Base-by-base conservation (phyloP, 2,113 vertebrate genomes). In the Gymnocephalus cernua region DNA sequence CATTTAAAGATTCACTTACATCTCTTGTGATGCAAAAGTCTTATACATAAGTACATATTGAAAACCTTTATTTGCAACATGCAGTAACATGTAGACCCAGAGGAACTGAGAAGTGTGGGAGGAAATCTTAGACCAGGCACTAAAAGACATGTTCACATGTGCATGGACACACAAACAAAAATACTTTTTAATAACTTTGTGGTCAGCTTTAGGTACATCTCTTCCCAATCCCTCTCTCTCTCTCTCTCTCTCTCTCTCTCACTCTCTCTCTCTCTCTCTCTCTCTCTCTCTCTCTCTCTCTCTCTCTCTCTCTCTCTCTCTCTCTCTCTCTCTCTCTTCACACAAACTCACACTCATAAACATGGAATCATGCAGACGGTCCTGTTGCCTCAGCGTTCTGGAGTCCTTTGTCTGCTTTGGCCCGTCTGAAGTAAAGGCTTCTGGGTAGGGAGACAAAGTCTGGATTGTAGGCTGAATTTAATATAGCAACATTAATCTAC, bases 401-500 rank as follows among this genome's bases (percentile, higher is more conserved):
- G 25, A 74, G 69, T 77, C 82, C 86, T 92, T 91, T 88, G 86
- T 91, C 85, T 90, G 84, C 80, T 73, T 61, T 63, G 74, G 74
- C 76, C 76, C 59, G 15, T 89, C n/a, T 89, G 63, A 86, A 72
- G 71, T 74, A 79, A 88, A 84, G 81, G 86, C 69, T 88, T 82
- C 59, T 90, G 74, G 50, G 51, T 83, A 85, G 81, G 68, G 63
- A 85, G 77, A 84, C 78, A 76, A 65, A 79, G 85, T 83, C 83
- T 84, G 86, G 88, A 90, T 92, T 92, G 91, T 89, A 88, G 89
- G 86, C 88, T 90, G 83, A 89, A 92, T 93, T 93, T 91, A 91
- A 92, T 94, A 93, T 88, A 74, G 63, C 75, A 88, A 92, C 93
- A 93, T 94, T 80, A 93, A 93, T 94, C 91, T 88, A 88, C 80